These are phyloP conservation scores for Sparidentex hasta DNA, from an alignment of 2,797 vertebrate genomes.

Conservation along the genomic window DNA sequence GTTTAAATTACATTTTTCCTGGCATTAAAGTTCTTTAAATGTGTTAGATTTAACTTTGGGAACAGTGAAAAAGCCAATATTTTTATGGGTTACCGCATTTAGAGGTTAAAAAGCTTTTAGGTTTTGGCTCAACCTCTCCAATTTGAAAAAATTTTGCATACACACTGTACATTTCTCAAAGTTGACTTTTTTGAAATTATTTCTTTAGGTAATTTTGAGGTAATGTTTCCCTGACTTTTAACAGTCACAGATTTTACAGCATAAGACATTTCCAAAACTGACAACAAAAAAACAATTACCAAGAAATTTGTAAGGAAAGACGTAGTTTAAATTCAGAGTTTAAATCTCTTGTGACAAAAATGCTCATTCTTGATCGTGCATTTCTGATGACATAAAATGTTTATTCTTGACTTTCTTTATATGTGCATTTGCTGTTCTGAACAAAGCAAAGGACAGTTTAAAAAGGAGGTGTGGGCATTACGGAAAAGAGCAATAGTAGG, in stretches of 20 bases:
- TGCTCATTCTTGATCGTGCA: neutral
- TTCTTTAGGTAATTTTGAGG: too few species aligned
- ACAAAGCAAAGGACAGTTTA: too few species aligned
- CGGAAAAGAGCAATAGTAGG: too few species aligned
- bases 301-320: too few species aligned
- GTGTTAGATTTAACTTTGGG: neutral
- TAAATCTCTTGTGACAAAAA: neutral
- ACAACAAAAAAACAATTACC: neutral
- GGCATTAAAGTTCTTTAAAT: neutral
- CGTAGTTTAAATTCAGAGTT: too few species aligned
- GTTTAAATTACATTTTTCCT: accelerated
- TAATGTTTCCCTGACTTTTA: too few species aligned
- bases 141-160: neutral
- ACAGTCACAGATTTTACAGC: too few species aligned
- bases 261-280: neutral
- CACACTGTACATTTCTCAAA: too few species aligned
- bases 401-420: neutral
- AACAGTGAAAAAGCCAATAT: neutral
- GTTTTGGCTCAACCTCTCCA: neutral
- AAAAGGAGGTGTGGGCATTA: too few species aligned
- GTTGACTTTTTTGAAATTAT: too few species aligned
- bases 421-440: too few species aligned
- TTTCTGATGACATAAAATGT: neutral
- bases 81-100: neutral
- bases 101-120: neutral